A percentile compares a stretch with the other conserved stretches of the same genome.
Conservation (phyloP, 2,888 invertebrate genomes). For the Andrena chrysosceles region DNA sequence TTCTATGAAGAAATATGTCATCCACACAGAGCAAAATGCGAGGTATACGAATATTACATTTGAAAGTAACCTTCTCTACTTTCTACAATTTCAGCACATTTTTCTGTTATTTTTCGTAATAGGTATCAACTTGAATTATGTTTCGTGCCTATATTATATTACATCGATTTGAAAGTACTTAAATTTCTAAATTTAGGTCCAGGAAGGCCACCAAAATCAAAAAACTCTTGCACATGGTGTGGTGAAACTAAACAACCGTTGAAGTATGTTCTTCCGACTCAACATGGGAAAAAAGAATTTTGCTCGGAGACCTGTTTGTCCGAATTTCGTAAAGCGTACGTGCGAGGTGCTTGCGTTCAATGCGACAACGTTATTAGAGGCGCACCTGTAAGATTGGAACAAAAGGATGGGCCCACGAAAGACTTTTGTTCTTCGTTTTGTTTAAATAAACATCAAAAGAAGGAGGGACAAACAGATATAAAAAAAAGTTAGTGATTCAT, state of each 20-base stretch:
- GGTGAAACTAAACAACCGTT: constrained; percentile 93
- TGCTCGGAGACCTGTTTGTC: constrained; percentile 96
- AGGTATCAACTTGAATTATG: background rate
- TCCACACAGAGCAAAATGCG: constrained; percentile 78
- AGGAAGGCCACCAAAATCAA: constrained; percentile 93
- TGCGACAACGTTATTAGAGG: constrained; percentile 95
- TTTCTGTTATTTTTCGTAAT: background rate
- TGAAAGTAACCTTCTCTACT: constrained; percentile 61
- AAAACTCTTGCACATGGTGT: constrained; percentile 92
- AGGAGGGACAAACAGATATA: constrained; percentile 81
- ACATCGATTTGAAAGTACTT: background rate
- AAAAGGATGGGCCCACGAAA: constrained; percentile 87
- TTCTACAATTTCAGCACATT: constrained; percentile 17
- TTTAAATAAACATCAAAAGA: constrained; percentile 93
- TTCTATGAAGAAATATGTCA: constrained; percentile 72
- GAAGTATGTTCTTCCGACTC: constrained; percentile 94
- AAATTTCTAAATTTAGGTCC: constrained; percentile 85
- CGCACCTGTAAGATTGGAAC: constrained; percentile 87
- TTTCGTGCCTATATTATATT: background rate
- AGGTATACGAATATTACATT: constrained; percentile 69
- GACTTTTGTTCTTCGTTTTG: constrained; percentile 95
- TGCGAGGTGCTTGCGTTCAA: constrained; percentile 94
- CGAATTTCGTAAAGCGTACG: constrained; percentile 95
- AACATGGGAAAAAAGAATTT: constrained; percentile 96
- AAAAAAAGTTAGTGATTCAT: constrained; percentile 76